Evolutionary conservation across 2,797 vertebrate species (phyloP), one percentile per base, ranked within the genome.

Genomic region (Myiothlypis chrysogaster): DNA sequence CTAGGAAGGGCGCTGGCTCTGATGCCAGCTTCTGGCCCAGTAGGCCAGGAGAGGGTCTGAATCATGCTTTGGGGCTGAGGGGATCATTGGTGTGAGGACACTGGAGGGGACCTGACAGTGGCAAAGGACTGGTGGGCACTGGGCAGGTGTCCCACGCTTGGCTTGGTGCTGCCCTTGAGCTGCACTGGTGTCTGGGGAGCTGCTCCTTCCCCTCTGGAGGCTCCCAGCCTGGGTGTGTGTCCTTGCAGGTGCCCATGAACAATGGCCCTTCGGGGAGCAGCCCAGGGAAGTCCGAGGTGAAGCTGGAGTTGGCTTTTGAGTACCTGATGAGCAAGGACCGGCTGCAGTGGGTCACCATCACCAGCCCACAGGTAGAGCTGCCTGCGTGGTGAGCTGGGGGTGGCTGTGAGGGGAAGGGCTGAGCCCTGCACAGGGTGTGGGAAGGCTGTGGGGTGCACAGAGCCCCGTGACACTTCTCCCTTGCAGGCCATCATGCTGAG

Each of bases 261-360:
- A 99, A 99, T 0, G 98, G 99, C 79, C 98, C 98, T 1, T 97
- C 98, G 0, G 98, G 98, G 90, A 98, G 98, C 90, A 98, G 97
- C 94, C 98, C 98, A 0, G 97, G 98, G 81, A 99, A 99, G 92
- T 98, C 98, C 0, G 99, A 99, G 73, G 98, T 99, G 41, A 99
- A 99, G 77, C 97, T 99, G 97, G 99, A 99, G 96, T 95, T 99
- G 97, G 99, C 99, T 93, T 99, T 99, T 5, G 99, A 99, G 97
- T 99, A 99, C 89, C 98, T 99, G 95, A 99, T 99, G 99, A 99
- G 99, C 97, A 99, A 99, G 96, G 99, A 99, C 94, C 98, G 99
- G 49, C 98, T 99, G 63, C 99, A 99, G 97, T 99, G 99, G 99
- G 99, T 99, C 96, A 99, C 99, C 97, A 99, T 99, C 98, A 99